Evolutionary conservation across 2,113 vertebrate genomes (phyloP), one percentile per base, ranked within the genome.

Genomic region (Labeo catla): DNA sequence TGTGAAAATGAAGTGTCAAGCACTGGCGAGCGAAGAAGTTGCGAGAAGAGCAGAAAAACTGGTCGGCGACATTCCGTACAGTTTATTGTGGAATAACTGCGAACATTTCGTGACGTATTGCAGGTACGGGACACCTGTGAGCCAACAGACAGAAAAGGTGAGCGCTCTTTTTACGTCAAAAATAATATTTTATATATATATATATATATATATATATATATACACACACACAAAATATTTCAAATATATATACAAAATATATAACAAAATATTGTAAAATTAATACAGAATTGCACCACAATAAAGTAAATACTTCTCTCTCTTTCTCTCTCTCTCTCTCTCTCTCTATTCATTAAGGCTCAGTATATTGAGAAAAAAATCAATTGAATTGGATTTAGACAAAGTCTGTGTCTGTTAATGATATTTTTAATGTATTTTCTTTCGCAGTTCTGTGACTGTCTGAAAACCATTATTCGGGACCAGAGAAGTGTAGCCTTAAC

Each of bases 11-110:
- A 89, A 93, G 86, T 92, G 86, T 57, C 91, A 88, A 39, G 93
- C 95, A 6, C 89, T 97, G 61, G 45, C 86, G 39, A 94, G 92
- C 12, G 97, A 96, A 70, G 95, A 95, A 39, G 96, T 96, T 23
- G 97, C 97, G 0, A 87, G 47, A 45, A 94, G 97, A 88, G 98
- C 97, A 0, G 97, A 98, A 91, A 93, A 92, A 79, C 93, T 95
- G 39, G 85, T 97, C 83, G 97, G 98, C 2, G 12, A 88, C 0
- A 93, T 95, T 1, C 91, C 93, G 0, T 98, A 99, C 93, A 98
- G 97, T 89, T 93, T 98, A 21, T 95, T 99, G 72, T 98, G 98
- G 97, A 97, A 97, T 92, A 99, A 99, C 93, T 99, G 98, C 81
- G 97, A 99, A 89, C 97, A 99, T 93, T 98, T 98, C 81, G 97